These are phyloP conservation scores for Drosophila sp. DNA, from an alignment of 1,140 invertebrate genomes.

Conservation along the genomic window DNA sequence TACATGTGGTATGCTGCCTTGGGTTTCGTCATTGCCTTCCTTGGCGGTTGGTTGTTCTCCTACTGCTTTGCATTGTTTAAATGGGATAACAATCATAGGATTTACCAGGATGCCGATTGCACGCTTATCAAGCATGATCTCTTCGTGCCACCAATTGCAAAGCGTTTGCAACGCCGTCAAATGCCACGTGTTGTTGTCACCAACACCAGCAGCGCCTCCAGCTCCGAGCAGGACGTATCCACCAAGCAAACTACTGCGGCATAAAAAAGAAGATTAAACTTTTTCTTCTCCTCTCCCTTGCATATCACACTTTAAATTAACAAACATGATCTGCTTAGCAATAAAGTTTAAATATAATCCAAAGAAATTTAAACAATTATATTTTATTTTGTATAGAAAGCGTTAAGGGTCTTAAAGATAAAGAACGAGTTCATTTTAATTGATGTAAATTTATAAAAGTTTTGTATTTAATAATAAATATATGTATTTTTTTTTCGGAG, in stretches of 20 bases:
- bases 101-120: conserved; percentile 58
- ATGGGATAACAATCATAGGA: conserved; percentile 73
- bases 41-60: conserved; percentile 89
- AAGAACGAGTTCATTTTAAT: no score
- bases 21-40: conserved; percentile 88
- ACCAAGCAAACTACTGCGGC: not conserved
- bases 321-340: not conserved
- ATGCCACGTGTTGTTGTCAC: conserved; percentile 75
- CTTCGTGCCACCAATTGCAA: conserved; percentile 88
- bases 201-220: conserved; percentile 47
- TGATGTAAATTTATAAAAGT: no score
- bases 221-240: not conserved
- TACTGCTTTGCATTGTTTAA: conserved; percentile 68
- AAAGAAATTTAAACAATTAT: no score
- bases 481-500: no score
- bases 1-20: conserved; percentile 94
- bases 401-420: no score
- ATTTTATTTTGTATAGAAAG: no score
- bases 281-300: not conserved
- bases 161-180: conserved; percentile 69
- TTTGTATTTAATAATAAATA: no score
- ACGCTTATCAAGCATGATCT: conserved; percentile 86
- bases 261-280: conserved; percentile 3
- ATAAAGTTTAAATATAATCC: not conserved
- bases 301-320: not conserved